Evolutionary conservation across 2,888 invertebrate genomes (phyloP).

Genomic region (Gibbula magus): DNA sequence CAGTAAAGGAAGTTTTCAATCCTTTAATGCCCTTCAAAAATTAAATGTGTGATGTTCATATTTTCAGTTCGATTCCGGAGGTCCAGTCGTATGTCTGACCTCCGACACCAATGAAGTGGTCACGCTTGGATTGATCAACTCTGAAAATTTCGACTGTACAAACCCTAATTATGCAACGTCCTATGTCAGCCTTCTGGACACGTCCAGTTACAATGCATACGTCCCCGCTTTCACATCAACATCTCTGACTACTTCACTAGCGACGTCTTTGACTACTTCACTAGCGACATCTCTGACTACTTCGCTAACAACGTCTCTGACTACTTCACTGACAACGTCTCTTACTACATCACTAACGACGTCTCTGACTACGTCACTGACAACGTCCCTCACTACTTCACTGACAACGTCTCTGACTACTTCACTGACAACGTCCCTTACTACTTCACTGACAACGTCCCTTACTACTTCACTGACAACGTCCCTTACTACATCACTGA

Average conservation of each 20-base stretch:
- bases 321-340: background rate
- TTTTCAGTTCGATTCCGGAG: background rate
- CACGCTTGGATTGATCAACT: slow-evolving; percentile 15
- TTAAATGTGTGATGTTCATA: too few relatives aligned
- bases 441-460: background rate
- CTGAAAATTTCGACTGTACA: background rate
- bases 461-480: background rate
- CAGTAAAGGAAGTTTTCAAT: too few relatives aligned
- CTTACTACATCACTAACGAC: background rate
- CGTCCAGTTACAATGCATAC: background rate
- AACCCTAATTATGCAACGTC: background rate
- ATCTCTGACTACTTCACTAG: background rate
- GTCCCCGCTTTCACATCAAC: background rate
- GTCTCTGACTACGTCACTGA: background rate
- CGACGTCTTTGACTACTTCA: background rate
- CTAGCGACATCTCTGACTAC: background rate
- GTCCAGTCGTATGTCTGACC: background rate
- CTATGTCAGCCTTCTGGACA: background rate
- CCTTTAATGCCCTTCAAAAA: too few relatives aligned
- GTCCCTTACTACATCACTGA: background rate
- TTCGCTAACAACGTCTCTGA: background rate
- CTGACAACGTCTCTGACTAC: background rate
- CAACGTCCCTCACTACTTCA: background rate
- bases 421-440: background rate
- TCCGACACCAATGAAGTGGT: background rate